These are phyloP conservation scores for Selene dorsalis DNA, from an alignment of 2,797 vertebrate species.

Conservation along the genomic window DNA sequence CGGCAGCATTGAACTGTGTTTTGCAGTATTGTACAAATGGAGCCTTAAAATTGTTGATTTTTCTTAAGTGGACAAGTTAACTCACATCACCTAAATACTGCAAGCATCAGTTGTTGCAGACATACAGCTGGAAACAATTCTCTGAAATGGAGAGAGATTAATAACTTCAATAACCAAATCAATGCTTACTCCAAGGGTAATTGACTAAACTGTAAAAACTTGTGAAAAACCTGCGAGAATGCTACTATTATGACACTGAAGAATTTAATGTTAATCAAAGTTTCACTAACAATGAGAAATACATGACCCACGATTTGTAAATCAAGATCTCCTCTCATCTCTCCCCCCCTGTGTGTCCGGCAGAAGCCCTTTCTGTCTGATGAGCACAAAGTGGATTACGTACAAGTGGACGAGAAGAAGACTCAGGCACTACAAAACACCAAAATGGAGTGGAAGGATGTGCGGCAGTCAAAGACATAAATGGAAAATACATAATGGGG, in stretches of 20 bases:
- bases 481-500: neutral
- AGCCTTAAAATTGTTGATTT: neutral
- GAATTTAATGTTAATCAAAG: neutral
- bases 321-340: neutral
- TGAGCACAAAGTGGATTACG: constrained; percentile 95
- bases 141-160: neutral
- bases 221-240: neutral
- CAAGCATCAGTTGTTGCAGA: neutral
- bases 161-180: constrained; percentile 10
- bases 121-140: neutral
- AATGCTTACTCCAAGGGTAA: neutral
- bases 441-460: constrained; percentile 96
- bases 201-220: neutral
- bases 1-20: neutral
- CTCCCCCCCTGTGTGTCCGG: constrained; percentile 21
- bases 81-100: neutral
- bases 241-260: neutral
- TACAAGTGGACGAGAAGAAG: constrained; percentile 96
- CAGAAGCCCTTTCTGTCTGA: constrained; percentile 89
- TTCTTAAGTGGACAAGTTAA: neutral
- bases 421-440: constrained; percentile 96
- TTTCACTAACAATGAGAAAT: neutral
- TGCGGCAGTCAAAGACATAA: constrained; percentile 92
- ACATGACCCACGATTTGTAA: neutral
- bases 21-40: neutral